Evolutionary conservation across 2,113 vertebrate genomes (phyloP).

Genomic region (Hemiscyllium ocellatum): DNA sequence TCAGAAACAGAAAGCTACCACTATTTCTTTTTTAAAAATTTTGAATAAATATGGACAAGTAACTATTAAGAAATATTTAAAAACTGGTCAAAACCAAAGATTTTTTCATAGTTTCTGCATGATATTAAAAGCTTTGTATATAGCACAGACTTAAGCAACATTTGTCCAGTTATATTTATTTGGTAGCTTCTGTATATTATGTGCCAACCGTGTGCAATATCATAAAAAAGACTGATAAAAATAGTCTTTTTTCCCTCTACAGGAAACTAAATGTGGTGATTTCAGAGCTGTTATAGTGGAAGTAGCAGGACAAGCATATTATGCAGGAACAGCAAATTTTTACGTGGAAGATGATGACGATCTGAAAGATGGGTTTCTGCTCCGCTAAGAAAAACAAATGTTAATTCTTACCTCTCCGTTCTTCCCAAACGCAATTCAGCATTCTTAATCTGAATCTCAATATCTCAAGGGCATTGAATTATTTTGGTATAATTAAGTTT

Average conservation of each 20-base stretch:
- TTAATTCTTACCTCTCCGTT: background rate
- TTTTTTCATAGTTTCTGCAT: background rate
- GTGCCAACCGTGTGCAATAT: background rate
- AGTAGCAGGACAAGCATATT: slow-evolving; percentile 80
- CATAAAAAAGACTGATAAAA: background rate
- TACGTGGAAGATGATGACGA: slow-evolving; percentile 71
- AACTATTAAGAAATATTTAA: no score
- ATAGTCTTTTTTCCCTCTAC: slow-evolving; percentile 35
- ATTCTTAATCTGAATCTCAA: background rate
- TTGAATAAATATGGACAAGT: background rate
- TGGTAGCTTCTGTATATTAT: background rate
- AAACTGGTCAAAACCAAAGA: background rate
- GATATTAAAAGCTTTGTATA: background rate
- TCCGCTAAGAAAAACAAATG: slow-evolving; percentile 58
- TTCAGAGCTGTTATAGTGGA: slow-evolving; percentile 81
- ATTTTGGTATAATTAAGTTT: background rate
- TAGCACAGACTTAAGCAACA: background rate
- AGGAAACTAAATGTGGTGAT: slow-evolving; percentile 75
- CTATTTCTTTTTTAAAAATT: background rate
- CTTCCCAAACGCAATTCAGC: background rate
- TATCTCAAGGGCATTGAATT: background rate
- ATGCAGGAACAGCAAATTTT: slow-evolving; percentile 73
- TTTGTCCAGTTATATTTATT: background rate
- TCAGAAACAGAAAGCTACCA: background rate
- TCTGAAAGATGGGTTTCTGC: slow-evolving; percentile 71